Base-by-base conservation (phyloP, 2,888 invertebrate species). In the Reticulitermes lucifugus region DNA sequence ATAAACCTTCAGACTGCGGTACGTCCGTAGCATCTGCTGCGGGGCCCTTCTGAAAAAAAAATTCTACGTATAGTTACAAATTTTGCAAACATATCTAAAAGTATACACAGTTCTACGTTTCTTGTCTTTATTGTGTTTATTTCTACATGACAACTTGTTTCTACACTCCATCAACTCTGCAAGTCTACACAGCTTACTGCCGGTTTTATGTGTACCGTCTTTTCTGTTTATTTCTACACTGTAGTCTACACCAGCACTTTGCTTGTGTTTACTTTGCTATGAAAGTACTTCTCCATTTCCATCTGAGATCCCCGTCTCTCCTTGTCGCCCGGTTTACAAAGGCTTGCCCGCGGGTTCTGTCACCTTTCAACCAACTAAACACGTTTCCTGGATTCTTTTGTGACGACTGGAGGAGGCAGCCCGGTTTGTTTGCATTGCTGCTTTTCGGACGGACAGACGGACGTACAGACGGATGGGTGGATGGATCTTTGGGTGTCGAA, bases 331-430 rank as follows among this genome's bases (percentile, higher is more conserved):
- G 35, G 59, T 70, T 81, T 43, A 70, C 81, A 81, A 81, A 81
- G 81, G 81, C 41, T 79, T 81, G 81, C 81, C 81, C 81, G 60
- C 22, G 81, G 80, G 81, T 35, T 81, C 65, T 81, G 81, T 81
- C 81, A 81, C 81, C 81, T 81, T 81, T 81, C 81, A 81, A 81
- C 60, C 81, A 81, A 81, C 65, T 81, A 81, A 79, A 81, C 81
- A 81, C 81, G 65, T 81, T 65, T 81, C 81, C 65, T 25, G 65
- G 81, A 41, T 46, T 70, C 81, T 81, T 81, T 81, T 81, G 70
- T 81, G 35, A 59, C 60, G n/a, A 35, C 29, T 25, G 65, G n/a
- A 65, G 14, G 65, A 73, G 73, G 73, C 18, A 73, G 41, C 21
- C 43, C 51, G 21, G 77, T 46, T 59, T 79, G 79, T 79, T 79